Evolutionary conservation across 2,797 vertebrate genomes (phyloP).

Genomic region (Eulemur coronatus): DNA sequence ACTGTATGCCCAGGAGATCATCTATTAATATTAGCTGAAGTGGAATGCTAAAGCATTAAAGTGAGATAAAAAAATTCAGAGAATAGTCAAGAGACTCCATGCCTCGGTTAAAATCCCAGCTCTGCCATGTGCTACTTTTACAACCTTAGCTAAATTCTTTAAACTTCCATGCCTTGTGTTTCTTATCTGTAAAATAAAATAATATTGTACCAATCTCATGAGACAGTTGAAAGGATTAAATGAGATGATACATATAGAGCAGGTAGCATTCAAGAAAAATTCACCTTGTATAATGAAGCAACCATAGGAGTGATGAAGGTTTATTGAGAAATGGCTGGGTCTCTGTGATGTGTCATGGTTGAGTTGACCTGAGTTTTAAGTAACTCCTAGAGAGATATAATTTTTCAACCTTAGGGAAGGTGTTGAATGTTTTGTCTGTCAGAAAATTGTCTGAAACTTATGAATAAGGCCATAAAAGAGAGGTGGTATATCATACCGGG

Average conservation of each 20-base stretch:
- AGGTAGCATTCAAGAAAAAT: neutral
- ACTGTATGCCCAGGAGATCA: neutral
- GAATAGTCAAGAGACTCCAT: neutral
- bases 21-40: neutral
- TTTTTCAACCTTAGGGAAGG: neutral
- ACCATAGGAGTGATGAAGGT: neutral
- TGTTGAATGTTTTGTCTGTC: neutral
- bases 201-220: neutral
- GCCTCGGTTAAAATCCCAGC: neutral
- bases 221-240: neutral
- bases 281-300: neutral
- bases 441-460: neutral
- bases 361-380: neutral
- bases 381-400: neutral
- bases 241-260: neutral
- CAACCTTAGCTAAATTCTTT: neutral
- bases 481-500: neutral
- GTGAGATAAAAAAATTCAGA: neutral
- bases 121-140: neutral
- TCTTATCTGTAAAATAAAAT: neutral
- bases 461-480: neutral
- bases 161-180: neutral
- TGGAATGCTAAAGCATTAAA: neutral
- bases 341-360: neutral
- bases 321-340: neutral